Percentiles rank a stretch among this genome's conserved stretches.
phyloP scores from a whole-genome alignment of 1,140 invertebrate genomes.

The Scaptomyza montana region DNA sequence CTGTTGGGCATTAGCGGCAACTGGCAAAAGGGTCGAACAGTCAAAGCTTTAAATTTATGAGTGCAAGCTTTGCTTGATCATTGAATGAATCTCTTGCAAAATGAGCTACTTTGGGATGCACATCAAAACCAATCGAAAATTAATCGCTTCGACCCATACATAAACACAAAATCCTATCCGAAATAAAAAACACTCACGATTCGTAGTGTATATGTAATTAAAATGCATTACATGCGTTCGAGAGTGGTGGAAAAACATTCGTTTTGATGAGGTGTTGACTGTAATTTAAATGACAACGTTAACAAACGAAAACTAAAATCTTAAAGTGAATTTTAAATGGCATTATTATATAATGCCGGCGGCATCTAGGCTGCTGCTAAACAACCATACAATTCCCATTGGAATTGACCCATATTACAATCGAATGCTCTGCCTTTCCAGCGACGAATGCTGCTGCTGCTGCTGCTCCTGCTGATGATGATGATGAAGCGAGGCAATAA shows the following conservation, averaged over 20 bases:
- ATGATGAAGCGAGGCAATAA: constrained; percentile 48
- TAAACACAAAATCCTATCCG: constrained; percentile 33
- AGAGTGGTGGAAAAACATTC: constrained; percentile 72
- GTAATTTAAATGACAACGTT: constrained; percentile 72
- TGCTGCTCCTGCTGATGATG: constrained; percentile 15
- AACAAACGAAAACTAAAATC: constrained; percentile 32
- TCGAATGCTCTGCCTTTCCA: constrained; percentile 43
- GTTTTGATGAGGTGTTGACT: constrained; percentile 79
- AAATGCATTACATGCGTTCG: constrained; percentile 53
- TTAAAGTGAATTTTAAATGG: constrained; percentile 60
- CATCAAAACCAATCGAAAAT: constrained; percentile 33
- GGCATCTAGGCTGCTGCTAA: constrained; percentile 32
- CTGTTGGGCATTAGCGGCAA: constrained; percentile 63
- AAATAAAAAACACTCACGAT: neutral
- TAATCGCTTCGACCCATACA: constrained; percentile 37
- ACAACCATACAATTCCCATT: constrained; percentile 68
- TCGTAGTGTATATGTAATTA: constrained; percentile 41
- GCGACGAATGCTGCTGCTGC: constrained; percentile 21
- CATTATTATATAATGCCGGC: constrained; percentile 62
- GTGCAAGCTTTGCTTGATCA: constrained; percentile 64
- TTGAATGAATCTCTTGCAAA: constrained; percentile 14
- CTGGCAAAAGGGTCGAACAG: constrained; percentile 44
- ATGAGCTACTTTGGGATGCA: constrained; percentile 27
- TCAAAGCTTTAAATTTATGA: constrained; percentile 49
- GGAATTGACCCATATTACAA: constrained; percentile 83